Percentiles rank a stretch among this genome's conserved stretches.
Evolutionary conservation across 1,140 invertebrate species (phyloP).

Genomic region (Pemphigus obesinymphae): DNA sequence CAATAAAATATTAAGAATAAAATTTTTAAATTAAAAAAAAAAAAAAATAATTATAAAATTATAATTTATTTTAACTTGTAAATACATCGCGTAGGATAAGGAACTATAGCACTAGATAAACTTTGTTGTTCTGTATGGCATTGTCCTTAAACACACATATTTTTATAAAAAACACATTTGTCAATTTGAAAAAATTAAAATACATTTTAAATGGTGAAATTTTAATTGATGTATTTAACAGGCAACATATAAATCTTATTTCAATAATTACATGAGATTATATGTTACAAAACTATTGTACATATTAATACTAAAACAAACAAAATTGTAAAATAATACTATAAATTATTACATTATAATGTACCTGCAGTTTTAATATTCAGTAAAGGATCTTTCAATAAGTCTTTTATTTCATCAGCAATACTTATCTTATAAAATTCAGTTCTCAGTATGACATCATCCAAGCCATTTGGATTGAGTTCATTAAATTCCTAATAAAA

Average conservation of each 20-base stretch:
- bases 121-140: not conserved
- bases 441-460: not conserved
- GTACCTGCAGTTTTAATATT: not conserved
- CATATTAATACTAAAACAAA: too few relatives aligned
- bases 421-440: not conserved
- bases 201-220: too few relatives aligned
- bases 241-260: too few relatives aligned
- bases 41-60: not conserved
- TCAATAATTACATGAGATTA: too few relatives aligned
- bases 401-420: not conserved
- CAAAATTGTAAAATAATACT: not conserved
- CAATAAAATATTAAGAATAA: too few relatives aligned
- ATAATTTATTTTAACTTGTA: not conserved
- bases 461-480: not conserved
- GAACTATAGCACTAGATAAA: not conserved
- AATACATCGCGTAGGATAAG: not conserved
- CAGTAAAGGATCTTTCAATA: not conserved
- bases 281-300: too few relatives aligned
- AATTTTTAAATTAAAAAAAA: too few relatives aligned
- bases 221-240: too few relatives aligned
- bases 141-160: not conserved
- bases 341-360: not conserved
- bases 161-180: not conserved
- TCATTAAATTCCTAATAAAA: conserved; percentile 26
- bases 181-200: too few relatives aligned